Base-by-base conservation (phyloP, 2,888 invertebrate genomes). In the Eilema sororculum region DNA sequence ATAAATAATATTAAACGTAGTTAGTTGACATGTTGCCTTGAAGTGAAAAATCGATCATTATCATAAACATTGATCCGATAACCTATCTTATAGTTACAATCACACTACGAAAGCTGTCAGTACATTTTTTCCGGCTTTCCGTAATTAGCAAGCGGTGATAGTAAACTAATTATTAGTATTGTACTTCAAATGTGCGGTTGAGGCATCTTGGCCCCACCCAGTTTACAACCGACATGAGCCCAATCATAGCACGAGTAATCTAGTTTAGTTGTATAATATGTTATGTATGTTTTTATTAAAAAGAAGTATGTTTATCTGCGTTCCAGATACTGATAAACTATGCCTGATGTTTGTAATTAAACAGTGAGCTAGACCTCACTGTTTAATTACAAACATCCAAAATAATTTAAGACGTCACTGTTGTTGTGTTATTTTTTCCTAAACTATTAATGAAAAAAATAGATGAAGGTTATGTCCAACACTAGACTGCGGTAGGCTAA, bases 41-140 rank as follows among this genome's bases (percentile, higher is more conserved):
- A 60, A 33, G 8, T 4, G 52, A 65, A 69, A 69, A 65, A 69
- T 65, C 69, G 52, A 65, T 60, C 59, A 52, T 56, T 56, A 65
- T 65, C 30, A 65, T 41, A 41, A 41, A 65, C 30, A 30, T 30
- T 46, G 56, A 56, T 16, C 8, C 22, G 56, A 65, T 65, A 69
- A 57, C 28, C 52, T 52, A 64, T 64, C 46, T 52, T n/a, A 46
- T 28, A 46, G 46, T 46, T 20, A 16, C 41, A 20, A 3, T 56
- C 22, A n/a, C 41, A 63, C 24, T 63, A 46, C 22, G 4, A 46
- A 52, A 52, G 52, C 52, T 52, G 52, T n/a, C 52, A n/a, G 52
- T 52, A n/a, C 1, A 52, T 52, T 52, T 52, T 46, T 52, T n/a
- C 52, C 3, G 8, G n/a, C 20, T 8, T 20, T 52, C 20, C 6